Percentiles rank a stretch among this genome's conserved stretches.
phyloP scores from a whole-genome alignment of 2,888 invertebrate genomes.

The Amiota minor region DNA sequence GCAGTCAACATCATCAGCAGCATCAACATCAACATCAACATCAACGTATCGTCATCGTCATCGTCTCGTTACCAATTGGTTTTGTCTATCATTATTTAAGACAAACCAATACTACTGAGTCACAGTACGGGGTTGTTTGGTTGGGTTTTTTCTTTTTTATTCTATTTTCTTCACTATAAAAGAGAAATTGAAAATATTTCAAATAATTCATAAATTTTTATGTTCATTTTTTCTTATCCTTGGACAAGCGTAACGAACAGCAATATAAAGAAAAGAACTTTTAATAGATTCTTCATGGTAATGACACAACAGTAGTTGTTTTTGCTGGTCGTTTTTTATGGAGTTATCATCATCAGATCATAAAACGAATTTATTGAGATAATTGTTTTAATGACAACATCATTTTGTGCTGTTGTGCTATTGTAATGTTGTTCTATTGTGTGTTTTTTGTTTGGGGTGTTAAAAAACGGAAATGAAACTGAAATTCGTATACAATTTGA shows the following conservation, averaged over 20 bases:
- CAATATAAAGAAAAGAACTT: conserved; percentile 37
- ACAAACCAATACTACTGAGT: conserved; percentile 12
- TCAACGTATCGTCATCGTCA: too few relatives aligned
- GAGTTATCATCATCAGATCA: conserved; percentile 43
- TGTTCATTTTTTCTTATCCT: conserved; percentile 41
- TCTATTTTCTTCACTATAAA: conserved; percentile 2
- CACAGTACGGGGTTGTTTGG: conserved; percentile 22
- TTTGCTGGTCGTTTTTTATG: conserved; percentile 31
- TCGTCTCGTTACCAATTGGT: conserved; percentile 5
- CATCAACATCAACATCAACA: too few relatives aligned
- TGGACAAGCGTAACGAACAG: not conserved
- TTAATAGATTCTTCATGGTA: conserved; percentile 43
- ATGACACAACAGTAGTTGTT: conserved; percentile 52
- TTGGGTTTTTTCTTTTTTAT: too few relatives aligned
- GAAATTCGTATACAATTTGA: too few relatives aligned
- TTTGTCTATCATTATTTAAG: conserved; percentile 28
- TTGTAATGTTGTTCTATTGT: not conserved
- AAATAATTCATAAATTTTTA: conserved; percentile 67
- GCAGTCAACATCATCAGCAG: too few relatives aligned
- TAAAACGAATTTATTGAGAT: conserved; percentile 52
- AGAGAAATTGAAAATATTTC: conserved; percentile 64
- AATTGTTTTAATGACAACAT: conserved; percentile 65
- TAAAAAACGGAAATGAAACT: not conserved
- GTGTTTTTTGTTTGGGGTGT: conserved; percentile 6
- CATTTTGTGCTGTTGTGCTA: conserved; percentile 36